Evolutionary conservation across 1,140 invertebrate genomes (phyloP).

Genomic region (Acyrthosiphon pisum): DNA sequence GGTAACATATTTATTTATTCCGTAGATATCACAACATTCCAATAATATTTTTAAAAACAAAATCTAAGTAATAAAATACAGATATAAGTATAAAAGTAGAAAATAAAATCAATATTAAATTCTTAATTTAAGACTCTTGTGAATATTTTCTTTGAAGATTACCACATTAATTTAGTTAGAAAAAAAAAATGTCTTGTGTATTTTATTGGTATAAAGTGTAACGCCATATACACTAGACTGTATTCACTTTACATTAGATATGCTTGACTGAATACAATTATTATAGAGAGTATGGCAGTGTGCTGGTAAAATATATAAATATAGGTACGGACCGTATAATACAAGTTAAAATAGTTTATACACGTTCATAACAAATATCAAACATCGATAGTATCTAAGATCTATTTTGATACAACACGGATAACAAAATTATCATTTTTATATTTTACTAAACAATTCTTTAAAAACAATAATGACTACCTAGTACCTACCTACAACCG

Average conservation of each 20-base stretch:
- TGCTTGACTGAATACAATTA: background rate
- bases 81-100: background rate
- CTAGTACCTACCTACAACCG: background rate
- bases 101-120: background rate
- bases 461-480: too few species aligned
- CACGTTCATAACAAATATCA: background rate
- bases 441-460: background rate
- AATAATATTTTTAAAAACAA: background rate
- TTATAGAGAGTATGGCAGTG: background rate
- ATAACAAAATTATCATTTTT: background rate
- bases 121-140: background rate
- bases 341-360: background rate
- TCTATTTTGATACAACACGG: background rate
- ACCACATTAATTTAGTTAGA: background rate
- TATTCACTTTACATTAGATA: background rate
- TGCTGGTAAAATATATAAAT: background rate
- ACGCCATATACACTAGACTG: background rate
- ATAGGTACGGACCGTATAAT: background rate
- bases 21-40: background rate
- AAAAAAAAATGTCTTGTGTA: background rate
- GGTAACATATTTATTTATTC: background rate
- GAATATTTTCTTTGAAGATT: background rate
- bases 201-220: background rate
- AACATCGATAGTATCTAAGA: background rate
- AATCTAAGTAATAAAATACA: background rate